Conservation (phyloP, 23 tunicate genomes). For the Trididemnum clinides region DNA sequence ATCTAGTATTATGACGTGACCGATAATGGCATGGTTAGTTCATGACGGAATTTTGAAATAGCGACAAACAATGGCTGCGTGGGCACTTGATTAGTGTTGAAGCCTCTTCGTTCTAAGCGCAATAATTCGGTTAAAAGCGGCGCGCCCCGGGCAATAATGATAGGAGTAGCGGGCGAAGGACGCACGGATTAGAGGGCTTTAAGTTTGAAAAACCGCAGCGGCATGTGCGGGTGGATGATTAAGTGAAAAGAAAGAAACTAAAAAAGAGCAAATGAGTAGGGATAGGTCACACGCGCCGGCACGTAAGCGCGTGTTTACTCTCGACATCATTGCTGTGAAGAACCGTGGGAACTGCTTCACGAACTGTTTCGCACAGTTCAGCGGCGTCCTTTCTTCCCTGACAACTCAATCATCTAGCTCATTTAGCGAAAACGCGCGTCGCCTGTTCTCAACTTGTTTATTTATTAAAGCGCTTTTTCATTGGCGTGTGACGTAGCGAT, state of each 20-base stretch:
- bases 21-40: no score
- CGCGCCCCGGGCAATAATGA: conserved; percentile 33
- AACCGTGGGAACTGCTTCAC: conserved; percentile 88
- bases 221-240: neutral
- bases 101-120: neutral
- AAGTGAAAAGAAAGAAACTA: neutral
- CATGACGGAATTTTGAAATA: no score
- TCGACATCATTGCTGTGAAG: conserved; percentile 81
- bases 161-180: conserved; percentile 24
- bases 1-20: no score
- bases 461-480: conserved; percentile 25
- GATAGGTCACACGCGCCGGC: conserved; percentile 88
- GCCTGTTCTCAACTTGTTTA: conserved; percentile 25
- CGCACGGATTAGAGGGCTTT: conserved; percentile 27
- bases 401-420: neutral
- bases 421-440: conserved; percentile 16
- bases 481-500: conserved; percentile 4
- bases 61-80: no score
- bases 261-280: conserved; percentile 25
- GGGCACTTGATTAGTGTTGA: no score
- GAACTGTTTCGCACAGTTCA: conserved; percentile 65
- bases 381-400: conserved; percentile 38
- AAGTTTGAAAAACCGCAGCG: conserved; percentile 15
- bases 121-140: conserved; percentile 19
- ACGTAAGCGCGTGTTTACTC: conserved; percentile 94